phyloP scores from a whole-genome alignment of 2,797 vertebrate species.

The Peromyscus aztecus region DNA sequence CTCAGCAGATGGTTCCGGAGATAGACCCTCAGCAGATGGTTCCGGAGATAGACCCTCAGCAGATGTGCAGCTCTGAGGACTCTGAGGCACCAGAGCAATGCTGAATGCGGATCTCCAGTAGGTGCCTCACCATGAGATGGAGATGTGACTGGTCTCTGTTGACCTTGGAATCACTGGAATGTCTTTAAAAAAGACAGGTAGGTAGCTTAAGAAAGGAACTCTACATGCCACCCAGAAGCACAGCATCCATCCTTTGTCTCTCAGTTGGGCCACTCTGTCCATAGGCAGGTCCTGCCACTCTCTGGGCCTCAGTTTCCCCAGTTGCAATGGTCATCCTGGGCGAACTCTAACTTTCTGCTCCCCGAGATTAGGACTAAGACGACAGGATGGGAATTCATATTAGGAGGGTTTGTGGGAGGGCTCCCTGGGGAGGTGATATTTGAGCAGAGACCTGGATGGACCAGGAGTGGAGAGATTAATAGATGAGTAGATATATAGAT shows the following conservation, averaged over 20 bases:
- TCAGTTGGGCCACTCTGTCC: neutral
- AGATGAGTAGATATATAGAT: neutral
- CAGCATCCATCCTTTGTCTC: neutral
- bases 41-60: neutral
- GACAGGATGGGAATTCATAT: neutral
- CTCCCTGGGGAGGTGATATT: neutral
- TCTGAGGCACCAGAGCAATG: neutral
- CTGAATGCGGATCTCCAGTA: neutral
- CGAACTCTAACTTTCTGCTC: neutral
- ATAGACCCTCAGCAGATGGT: too few relatives aligned
- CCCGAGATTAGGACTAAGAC: neutral
- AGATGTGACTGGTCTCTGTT: neutral
- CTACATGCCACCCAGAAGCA: neutral
- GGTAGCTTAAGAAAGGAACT: neutral
- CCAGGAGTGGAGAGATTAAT: neutral
- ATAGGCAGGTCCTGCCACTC: neutral
- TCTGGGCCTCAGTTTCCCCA: neutral
- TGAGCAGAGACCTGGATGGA: neutral
- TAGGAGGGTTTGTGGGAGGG: neutral
- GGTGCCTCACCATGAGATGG: neutral
- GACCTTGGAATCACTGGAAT: neutral
- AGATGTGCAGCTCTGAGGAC: neutral
- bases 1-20: neutral
- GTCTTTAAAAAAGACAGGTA: neutral
- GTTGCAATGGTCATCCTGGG: neutral